These are phyloP conservation scores for Alosa sapidissima DNA, from an alignment of 2,797 vertebrate species.

Conservation along the genomic window DNA sequence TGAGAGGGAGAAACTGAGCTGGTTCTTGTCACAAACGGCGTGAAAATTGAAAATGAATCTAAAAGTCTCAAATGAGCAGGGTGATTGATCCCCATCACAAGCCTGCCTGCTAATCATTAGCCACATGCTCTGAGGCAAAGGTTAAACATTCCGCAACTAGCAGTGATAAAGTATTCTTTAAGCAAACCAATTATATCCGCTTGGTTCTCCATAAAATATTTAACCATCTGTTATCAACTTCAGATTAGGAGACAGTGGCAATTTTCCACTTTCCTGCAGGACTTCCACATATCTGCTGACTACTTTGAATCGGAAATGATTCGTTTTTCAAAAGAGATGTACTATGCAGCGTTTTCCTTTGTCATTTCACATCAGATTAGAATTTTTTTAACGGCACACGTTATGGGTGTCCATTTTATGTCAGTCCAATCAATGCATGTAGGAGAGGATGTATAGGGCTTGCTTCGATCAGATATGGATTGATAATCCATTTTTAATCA, in stretches of 20 bases:
- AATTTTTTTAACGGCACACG: not conserved
- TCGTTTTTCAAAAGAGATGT: not conserved
- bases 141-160: slow-evolving; percentile 54
- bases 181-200: slow-evolving; percentile 56
- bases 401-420: not conserved
- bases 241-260: slow-evolving; percentile 47
- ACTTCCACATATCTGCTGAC: slow-evolving; percentile 43
- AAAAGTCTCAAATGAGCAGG: slow-evolving; percentile 39
- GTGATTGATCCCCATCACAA: slow-evolving; percentile 57
- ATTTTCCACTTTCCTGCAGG: slow-evolving; percentile 40
- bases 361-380: not conserved
- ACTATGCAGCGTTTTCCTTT: not conserved
- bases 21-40: slow-evolving; percentile 43
- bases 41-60: slow-evolving; percentile 57
- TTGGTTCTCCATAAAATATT: slow-evolving; percentile 57
- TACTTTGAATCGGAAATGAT: slow-evolving; percentile 8
- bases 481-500: not conserved
- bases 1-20: slow-evolving; percentile 32
- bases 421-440: not conserved
- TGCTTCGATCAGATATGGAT: not conserved
- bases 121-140: slow-evolving; percentile 51
- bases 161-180: slow-evolving; percentile 57
- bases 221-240: slow-evolving; percentile 60
- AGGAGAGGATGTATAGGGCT: not conserved
- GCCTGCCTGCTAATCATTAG: slow-evolving; percentile 46